Evolutionary conservation across 1,140 invertebrate genomes (phyloP).

Genomic region (Aporrectodea caliginosa): DNA sequence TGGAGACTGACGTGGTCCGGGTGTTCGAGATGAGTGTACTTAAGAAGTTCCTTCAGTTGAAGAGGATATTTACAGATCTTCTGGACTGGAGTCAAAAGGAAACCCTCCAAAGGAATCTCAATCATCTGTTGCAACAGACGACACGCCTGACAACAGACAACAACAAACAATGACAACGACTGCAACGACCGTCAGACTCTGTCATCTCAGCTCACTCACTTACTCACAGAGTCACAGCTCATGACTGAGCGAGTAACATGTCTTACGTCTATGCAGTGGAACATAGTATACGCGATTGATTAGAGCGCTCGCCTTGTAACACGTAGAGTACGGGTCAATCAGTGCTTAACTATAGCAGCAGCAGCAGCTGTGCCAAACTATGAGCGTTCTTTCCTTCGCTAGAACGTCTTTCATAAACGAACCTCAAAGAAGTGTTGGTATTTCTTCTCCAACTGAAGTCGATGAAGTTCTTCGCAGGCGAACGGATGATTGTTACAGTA

Average conservation of each 20-base stretch:
- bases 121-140: slow-evolving; percentile 74
- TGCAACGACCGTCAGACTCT: too few species aligned
- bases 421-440: slow-evolving; percentile 79
- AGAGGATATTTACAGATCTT: slow-evolving; percentile 89
- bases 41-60: slow-evolving; percentile 73
- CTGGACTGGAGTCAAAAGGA: slow-evolving; percentile 82
- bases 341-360: too few species aligned
- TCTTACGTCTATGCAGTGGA: too few species aligned
- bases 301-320: too few species aligned
- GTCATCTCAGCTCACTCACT: too few species aligned
- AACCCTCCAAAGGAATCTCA: slow-evolving; percentile 81
- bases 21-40: slow-evolving; percentile 62
- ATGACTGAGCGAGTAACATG: too few species aligned
- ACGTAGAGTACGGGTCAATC: too few species aligned
- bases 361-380: too few species aligned
- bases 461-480: slow-evolving; percentile 70
- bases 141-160: slow-evolving; percentile 61
- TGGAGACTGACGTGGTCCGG: slow-evolving; percentile 66
- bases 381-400: too few species aligned
- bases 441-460: slow-evolving; percentile 68
- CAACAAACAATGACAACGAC: background rate
- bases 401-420: too few species aligned
- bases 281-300: too few species aligned
- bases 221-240: too few species aligned
- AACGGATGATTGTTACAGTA: slow-evolving; percentile 87